These are phyloP conservation scores for Chymomyza amoena DNA, from an alignment of 2,888 invertebrate species.

Conservation along the genomic window DNA sequence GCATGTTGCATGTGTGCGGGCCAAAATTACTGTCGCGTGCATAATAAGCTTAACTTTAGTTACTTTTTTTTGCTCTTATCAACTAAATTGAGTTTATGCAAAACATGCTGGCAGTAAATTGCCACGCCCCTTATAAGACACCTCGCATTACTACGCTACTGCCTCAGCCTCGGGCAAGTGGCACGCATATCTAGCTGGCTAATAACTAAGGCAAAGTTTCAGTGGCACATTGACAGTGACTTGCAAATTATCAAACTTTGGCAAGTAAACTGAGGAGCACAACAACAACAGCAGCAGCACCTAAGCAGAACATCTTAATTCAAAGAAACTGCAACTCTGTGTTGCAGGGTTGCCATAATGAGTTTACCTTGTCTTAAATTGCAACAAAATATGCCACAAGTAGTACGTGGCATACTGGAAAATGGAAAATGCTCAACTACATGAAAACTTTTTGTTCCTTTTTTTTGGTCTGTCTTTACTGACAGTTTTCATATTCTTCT, in stretches of 20 bases:
- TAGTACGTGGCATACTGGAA: background rate
- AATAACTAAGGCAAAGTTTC: conserved; percentile 3
- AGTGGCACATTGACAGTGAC: background rate
- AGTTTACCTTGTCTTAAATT: background rate
- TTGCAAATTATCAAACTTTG: background rate
- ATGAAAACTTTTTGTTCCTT: background rate
- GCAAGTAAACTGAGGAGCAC: background rate
- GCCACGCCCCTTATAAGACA: background rate
- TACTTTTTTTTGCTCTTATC: conserved; percentile 15
- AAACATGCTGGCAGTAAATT: background rate
- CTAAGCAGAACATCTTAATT: background rate
- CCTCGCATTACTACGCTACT: background rate
- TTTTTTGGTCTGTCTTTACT: background rate
- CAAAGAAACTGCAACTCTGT: background rate
- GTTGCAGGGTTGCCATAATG: background rate
- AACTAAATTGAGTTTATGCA: conserved; percentile 1
- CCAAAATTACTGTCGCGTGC: conserved; percentile 25
- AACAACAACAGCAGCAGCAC: background rate
- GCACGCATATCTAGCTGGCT: background rate
- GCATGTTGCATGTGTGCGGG: conserved; percentile 11
- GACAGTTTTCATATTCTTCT: background rate
- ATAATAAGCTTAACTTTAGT: conserved; percentile 26
- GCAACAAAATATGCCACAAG: background rate
- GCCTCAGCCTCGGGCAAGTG: background rate
- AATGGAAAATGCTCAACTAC: background rate